These are phyloP conservation scores for Xylocopa sonorina DNA, from an alignment of 1,140 invertebrate genomes.

Conservation along the genomic window DNA sequence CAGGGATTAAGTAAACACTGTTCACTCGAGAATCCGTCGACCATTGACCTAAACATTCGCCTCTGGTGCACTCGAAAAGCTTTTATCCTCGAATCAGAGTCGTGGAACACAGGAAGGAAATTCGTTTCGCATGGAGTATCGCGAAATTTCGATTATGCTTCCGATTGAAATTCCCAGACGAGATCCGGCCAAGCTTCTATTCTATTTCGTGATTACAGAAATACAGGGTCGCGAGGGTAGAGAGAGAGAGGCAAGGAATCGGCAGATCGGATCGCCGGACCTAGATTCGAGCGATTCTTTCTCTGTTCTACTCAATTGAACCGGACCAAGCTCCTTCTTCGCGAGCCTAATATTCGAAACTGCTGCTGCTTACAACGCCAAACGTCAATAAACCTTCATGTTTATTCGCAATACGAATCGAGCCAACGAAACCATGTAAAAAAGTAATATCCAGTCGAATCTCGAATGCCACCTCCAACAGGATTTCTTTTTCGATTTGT, in stretches of 20 bases:
- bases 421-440: background rate
- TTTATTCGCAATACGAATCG: background rate
- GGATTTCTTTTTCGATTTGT: background rate
- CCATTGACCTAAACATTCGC: too few species aligned
- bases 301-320: background rate
- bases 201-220: background rate
- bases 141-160: background rate
- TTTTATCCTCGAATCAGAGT: background rate
- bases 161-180: background rate
- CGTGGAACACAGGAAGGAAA: background rate
- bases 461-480: background rate
- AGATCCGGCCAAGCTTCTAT: background rate
- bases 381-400: slow-evolving; percentile 2
- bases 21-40: too few species aligned
- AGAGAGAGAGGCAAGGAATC: background rate
- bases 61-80: too few species aligned
- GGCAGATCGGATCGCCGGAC: background rate
- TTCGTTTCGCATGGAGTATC: background rate
- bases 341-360: background rate
- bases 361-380: background rate
- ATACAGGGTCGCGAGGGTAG: background rate
- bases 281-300: background rate
- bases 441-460: background rate
- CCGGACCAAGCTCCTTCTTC: background rate
- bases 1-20: too few species aligned